phyloP scores from a whole-genome alignment of 2,113 vertebrate species.

The Peromyscus polionotus region DNA sequence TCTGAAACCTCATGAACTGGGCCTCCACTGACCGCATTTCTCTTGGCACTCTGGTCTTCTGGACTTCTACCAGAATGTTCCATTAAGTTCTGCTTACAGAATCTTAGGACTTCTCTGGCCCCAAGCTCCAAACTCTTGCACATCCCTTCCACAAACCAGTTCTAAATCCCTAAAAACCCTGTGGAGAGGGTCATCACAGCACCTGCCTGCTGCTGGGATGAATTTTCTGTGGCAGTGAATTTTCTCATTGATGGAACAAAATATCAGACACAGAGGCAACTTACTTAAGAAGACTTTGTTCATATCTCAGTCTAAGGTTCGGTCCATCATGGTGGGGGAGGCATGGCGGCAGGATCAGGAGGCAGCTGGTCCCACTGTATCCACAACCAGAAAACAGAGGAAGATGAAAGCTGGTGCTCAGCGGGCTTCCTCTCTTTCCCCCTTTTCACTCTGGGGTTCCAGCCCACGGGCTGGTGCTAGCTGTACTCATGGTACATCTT shows the following conservation, averaged over 20 bases:
- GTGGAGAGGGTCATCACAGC: background rate
- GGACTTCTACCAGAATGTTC: background rate
- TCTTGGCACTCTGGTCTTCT: background rate
- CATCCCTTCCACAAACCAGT: background rate
- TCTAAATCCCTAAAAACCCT: background rate
- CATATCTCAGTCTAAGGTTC: background rate
- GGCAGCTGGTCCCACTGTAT: background rate
- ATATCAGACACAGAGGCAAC: background rate
- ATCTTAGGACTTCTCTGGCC: background rate
- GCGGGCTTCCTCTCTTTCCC: background rate
- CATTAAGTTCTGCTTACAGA: background rate
- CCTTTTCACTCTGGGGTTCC: background rate
- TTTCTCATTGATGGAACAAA: background rate
- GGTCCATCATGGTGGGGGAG: background rate
- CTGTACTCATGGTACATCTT: background rate
- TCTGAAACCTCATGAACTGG: background rate
- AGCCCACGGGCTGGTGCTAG: no score
- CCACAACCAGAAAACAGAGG: background rate
- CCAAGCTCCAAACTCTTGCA: background rate
- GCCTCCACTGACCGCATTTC: background rate
- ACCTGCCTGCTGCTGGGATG: background rate
- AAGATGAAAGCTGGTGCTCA: background rate
- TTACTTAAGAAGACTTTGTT: background rate
- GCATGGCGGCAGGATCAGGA: background rate
- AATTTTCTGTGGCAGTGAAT: background rate